These are phyloP conservation scores for Saturnia japonica DNA, from an alignment of 2,888 invertebrate species.

Conservation along the genomic window DNA sequence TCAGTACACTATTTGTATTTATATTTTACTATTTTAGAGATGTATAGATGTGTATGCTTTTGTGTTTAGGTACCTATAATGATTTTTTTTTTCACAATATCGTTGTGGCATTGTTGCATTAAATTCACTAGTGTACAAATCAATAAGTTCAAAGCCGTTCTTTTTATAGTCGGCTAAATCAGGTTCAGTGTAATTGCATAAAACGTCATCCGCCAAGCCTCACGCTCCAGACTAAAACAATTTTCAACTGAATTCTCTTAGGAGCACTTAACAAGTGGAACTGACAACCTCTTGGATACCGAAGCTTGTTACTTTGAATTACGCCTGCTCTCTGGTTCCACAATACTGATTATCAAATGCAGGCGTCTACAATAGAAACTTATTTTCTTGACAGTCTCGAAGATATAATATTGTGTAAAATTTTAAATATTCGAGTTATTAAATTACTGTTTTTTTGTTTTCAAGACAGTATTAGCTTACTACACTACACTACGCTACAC, in stretches of 20 bases:
- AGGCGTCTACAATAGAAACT: not conserved
- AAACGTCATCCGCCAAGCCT: conserved; percentile 52
- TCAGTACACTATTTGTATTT: too few species aligned
- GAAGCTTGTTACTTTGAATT: conserved; percentile 30
- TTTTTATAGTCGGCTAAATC: conserved; percentile 5
- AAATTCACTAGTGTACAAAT: too few species aligned
- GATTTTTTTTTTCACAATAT: too few species aligned
- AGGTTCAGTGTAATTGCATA: conserved; percentile 26
- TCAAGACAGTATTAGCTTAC: too few species aligned
- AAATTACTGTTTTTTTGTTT: too few species aligned
- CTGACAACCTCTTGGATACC: conserved; percentile 39
- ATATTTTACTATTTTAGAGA: too few species aligned
- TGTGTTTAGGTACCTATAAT: too few species aligned
- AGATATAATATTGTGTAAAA: not conserved
- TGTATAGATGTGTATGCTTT: too few species aligned
- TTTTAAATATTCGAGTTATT: not conserved
- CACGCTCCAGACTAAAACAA: conserved; percentile 41
- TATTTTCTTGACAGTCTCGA: not conserved
- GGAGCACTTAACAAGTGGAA: conserved; percentile 36
- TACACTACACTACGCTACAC: too few species aligned
- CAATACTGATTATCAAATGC: not conserved
- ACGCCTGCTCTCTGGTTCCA: conserved; percentile 21
- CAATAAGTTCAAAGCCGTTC: not conserved
- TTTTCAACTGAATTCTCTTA: conserved; percentile 40
- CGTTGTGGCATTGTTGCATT: too few species aligned